phyloP scores from a whole-genome alignment of 2,888 invertebrate genomes.

The Unio pictorum region DNA sequence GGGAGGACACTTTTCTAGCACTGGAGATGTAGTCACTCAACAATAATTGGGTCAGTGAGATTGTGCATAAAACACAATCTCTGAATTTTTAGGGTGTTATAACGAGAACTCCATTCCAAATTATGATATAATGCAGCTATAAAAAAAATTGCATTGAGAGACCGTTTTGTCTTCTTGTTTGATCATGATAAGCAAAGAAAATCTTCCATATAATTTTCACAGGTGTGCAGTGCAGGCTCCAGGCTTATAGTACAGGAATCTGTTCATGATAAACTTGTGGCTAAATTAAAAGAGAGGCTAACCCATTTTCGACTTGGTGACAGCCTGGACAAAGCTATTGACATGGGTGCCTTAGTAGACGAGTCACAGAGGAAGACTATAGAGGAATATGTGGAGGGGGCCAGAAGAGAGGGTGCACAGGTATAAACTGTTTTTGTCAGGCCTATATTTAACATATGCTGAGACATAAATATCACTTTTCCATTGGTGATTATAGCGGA shows the following conservation, averaged over 20 bases:
- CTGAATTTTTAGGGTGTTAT: too few species aligned
- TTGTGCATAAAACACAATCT: too few species aligned
- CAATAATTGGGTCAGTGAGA: too few species aligned
- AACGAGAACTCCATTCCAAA: too few species aligned
- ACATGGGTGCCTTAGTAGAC: conserved; percentile 72
- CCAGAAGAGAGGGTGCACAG: conserved; percentile 69
- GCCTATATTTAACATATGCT: not conserved
- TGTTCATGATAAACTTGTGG: conserved; percentile 72
- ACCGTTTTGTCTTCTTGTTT: too few species aligned
- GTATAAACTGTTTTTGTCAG: conserved; percentile 34
- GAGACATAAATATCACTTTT: not conserved
- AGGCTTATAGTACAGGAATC: conserved; percentile 76
- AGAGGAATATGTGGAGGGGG: conserved; percentile 58
- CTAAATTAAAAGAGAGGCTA: conserved; percentile 72
- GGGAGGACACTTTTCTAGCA: too few species aligned
- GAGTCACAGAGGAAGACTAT: conserved; percentile 60
- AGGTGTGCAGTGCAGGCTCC: conserved; percentile 75
- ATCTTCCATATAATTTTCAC: conserved; percentile 30
- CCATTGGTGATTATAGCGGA: not conserved
- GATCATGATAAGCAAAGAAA: too few species aligned
- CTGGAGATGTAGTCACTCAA: too few species aligned
- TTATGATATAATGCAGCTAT: too few species aligned
- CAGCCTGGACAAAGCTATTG: conserved; percentile 72
- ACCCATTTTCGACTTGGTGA: conserved; percentile 70
- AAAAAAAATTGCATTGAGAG: too few species aligned